Base-by-base conservation (phyloP, 2,797 vertebrate species). In the Micrastur ruficollis region DNA sequence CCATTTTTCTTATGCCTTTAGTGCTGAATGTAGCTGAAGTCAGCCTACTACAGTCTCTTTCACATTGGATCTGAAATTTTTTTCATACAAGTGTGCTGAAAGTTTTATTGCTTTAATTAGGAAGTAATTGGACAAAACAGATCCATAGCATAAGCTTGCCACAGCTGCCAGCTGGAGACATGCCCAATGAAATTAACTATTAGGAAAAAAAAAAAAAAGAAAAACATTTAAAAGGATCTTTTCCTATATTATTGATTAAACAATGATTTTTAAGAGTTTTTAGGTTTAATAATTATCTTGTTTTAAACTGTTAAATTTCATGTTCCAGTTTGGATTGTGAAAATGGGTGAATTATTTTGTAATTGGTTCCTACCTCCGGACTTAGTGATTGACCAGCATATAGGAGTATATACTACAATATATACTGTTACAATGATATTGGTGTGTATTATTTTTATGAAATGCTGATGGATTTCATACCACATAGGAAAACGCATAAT, bases 61-160 rank as follows among this genome's bases (percentile, higher is more conserved):
- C 34, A 12, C 76, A 12, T 2, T 55, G 56, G 44, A 65, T 50
- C 59, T 70, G 70, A 88, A 52, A 21, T 63, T 50, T 14, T 88
- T 40, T 67, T 59, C 66, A 68, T 81, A 49, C 61, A 80, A 93
- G 73, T 46, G 66, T 93, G 75, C 23, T 95, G 93, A 86, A 86
- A 86, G 70, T 72, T 93, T 86, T 89, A 90, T 56, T 74, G 52
- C 85, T 91, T 94, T 85, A 74, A 82, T 86, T 73, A 87, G 81
- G 71, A 87, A 65, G 46, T 67, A 90, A 17, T 73, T 49, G 31
- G 76, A 66, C 31, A 70, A 55, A 70, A 40, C 40, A 46, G 63
- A 91, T 85, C 63, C 52, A 44, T 58, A 87, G 44, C 29, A 22
- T 82, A 46, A 92, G 32, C 68, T 92, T 94, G 65, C 47, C 38